Conservation (phyloP, 2,113 vertebrate species). For the Thunnus thynnus region DNA sequence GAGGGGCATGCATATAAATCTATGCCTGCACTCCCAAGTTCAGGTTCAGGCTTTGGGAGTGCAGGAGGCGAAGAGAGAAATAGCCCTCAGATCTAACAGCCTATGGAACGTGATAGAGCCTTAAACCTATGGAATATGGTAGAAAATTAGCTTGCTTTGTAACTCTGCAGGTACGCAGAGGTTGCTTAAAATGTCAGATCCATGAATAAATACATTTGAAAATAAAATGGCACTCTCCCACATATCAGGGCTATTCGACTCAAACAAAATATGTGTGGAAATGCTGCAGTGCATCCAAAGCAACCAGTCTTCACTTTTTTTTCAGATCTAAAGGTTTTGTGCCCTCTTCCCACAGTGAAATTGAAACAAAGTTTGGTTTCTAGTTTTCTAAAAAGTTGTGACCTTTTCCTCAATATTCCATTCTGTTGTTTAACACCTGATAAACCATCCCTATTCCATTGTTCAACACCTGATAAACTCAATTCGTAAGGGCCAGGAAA, state of each 20-base stretch:
- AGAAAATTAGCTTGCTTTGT: constrained; percentile 74
- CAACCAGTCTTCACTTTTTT: constrained; percentile 26
- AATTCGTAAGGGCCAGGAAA: constrained; percentile 72
- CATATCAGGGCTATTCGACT: constrained; percentile 49
- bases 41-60: constrained; percentile 70
- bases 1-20: constrained; percentile 85
- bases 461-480: constrained; percentile 76
- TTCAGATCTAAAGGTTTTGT: constrained; percentile 54
- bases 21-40: constrained; percentile 65
- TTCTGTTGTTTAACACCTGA: constrained; percentile 72
- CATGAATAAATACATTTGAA: constrained; percentile 81
- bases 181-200: constrained; percentile 78
- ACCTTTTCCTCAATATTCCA: constrained; percentile 58
- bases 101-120: constrained; percentile 57
- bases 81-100: constrained; percentile 57
- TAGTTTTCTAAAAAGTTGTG: constrained; percentile 51
- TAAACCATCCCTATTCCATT: constrained; percentile 61
- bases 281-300: constrained; percentile 49
- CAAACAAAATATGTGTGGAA: constrained; percentile 44
- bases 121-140: constrained; percentile 64
- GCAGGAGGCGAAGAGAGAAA: constrained; percentile 54
- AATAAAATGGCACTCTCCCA: constrained; percentile 76
- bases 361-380: constrained; percentile 72
- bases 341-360: constrained; percentile 52
- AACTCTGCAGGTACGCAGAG: constrained; percentile 60